Evolutionary conservation across 2,113 vertebrate genomes (phyloP).

Genomic region (Scolopax mira): DNA sequence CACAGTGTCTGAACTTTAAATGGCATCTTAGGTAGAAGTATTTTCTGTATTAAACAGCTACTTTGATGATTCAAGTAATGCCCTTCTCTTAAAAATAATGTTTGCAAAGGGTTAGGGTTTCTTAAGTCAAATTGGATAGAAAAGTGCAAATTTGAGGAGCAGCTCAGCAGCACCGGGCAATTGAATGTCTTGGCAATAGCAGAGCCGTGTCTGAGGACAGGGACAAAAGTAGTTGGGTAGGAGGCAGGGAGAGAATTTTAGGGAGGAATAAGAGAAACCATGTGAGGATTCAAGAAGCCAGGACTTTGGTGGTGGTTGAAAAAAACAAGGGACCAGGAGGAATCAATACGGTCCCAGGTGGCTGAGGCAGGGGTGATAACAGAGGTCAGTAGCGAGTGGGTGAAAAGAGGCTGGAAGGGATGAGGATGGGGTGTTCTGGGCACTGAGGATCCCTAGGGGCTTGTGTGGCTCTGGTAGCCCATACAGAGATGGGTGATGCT

Average conservation of each 20-base stretch:
- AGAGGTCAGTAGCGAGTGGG: not conserved
- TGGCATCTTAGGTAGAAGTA: not conserved
- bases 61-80: not conserved
- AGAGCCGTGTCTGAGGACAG: not conserved
- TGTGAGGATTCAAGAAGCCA: not conserved
- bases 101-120: not conserved
- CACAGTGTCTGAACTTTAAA: not conserved
- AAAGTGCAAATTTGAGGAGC: not conserved
- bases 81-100: not conserved
- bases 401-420: not conserved
- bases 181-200: not conserved
- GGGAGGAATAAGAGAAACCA: not conserved
- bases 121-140: not conserved
- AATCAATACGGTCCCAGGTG: rapidly evolving
- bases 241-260: not conserved
- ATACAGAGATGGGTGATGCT: not conserved
- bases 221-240: not conserved
- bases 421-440: not conserved
- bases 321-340: not conserved
- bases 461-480: rapidly evolving
- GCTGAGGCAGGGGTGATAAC: not conserved
- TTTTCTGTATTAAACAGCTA: not conserved
- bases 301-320: not conserved
- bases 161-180: not conserved
- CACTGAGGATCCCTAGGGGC: not conserved